A percentile compares a stretch with the other conserved stretches of the same genome.
Conservation (phyloP, 2,888 invertebrate species). For the Tipula unca region DNA sequence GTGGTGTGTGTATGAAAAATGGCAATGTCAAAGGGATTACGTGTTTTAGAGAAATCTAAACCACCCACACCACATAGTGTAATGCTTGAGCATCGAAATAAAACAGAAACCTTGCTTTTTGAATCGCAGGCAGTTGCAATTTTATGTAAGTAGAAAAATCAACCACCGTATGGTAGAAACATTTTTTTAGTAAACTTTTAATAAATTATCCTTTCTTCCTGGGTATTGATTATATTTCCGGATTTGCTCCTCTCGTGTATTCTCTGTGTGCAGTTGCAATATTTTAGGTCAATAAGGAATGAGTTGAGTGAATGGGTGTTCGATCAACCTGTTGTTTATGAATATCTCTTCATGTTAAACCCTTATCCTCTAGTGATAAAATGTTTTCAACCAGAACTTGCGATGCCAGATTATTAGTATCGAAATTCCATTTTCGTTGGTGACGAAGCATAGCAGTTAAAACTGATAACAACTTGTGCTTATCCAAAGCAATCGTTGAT, state of each 20-base stretch:
- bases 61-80: slow-evolving; percentile 84
- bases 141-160: slow-evolving; percentile 51
- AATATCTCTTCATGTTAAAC: too few species aligned
- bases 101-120: slow-evolving; percentile 78
- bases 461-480: too few species aligned
- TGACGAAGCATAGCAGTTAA: too few species aligned
- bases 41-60: slow-evolving; percentile 80
- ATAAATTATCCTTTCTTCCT: background rate
- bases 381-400: too few species aligned
- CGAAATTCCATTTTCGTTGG: too few species aligned
- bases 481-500: too few species aligned
- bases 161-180: background rate
- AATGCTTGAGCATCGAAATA: slow-evolving; percentile 79
- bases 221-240: background rate
- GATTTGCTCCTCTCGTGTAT: background rate
- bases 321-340: too few species aligned
- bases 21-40: slow-evolving; percentile 92
- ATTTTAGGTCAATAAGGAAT: background rate
- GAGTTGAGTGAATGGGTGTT: background rate
- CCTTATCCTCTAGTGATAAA: too few species aligned
- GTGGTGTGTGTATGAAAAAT: slow-evolving; percentile 43
- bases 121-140: slow-evolving; percentile 89
- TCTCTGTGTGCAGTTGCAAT: background rate
- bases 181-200: background rate
- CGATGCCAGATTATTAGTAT: too few species aligned